Conservation (phyloP, 1,140 invertebrate species). For the Hermetia illucens region DNA sequence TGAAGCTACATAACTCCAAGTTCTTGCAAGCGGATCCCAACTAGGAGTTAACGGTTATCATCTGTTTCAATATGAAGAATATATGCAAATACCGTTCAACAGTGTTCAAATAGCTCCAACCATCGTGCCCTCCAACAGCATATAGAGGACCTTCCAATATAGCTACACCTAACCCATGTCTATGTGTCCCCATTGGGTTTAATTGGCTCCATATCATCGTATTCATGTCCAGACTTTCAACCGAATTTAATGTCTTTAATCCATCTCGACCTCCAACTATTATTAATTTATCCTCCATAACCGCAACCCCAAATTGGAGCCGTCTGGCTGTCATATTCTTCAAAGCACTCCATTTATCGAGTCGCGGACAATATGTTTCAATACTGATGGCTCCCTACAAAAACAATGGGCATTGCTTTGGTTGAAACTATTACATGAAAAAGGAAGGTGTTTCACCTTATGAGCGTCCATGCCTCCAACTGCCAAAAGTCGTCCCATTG, state of each 20-base stretch:
- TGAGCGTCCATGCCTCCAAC: constrained; percentile 85
- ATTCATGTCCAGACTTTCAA: constrained; percentile 71
- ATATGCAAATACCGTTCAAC: constrained; percentile 51
- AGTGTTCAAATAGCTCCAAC: constrained; percentile 87
- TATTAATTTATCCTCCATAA: constrained; percentile 70
- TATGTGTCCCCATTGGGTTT: constrained; percentile 80
- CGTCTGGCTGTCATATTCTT: constrained; percentile 68
- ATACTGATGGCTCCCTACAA: constrained; percentile 68
- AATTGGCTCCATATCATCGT: constrained; percentile 65
- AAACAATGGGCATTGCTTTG: too few relatives aligned
- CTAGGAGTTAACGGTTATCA: constrained; percentile 21
- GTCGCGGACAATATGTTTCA: constrained; percentile 75
- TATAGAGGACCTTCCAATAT: constrained; percentile 79
- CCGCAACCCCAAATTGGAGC: constrained; percentile 79
- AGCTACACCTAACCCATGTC: constrained; percentile 80
- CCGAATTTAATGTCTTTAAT: constrained; percentile 73
- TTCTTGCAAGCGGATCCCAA: constrained; percentile 73
- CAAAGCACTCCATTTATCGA: constrained; percentile 66
- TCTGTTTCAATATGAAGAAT: background rate
- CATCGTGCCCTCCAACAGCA: constrained; percentile 89
- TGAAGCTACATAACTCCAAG: constrained; percentile 77
- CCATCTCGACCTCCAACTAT: constrained; percentile 80
- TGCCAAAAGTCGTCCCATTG: constrained; percentile 71
- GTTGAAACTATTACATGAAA: background rate
- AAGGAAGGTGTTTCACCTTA: constrained; percentile 33